Evolutionary conservation across 2,888 invertebrate genomes (phyloP), one percentile per base, ranked within the genome.

Genomic region (Sialis fuliginosa): DNA sequence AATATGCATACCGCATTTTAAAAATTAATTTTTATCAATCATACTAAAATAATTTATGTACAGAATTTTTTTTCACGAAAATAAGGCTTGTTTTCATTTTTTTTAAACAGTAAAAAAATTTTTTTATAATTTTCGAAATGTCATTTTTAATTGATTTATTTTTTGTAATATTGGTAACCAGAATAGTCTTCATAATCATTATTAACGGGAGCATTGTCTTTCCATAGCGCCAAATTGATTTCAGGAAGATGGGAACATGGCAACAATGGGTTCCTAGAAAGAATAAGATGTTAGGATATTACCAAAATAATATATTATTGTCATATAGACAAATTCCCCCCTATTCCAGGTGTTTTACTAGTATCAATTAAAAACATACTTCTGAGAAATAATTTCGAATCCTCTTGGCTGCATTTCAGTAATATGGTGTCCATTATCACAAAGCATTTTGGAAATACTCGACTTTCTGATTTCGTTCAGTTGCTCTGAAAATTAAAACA

Each of bases 341-440:
- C 2, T 35, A 7, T 30, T 30, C 41, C n/a, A 13, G 30, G 22
- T 12, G 4, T 41, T 9, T 2, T 41, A 9, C 12, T 1, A 13
- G 2, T 42, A 31, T 9, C 1, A 4, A 3, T 2, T 12, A 3
- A 10, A 32, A 51, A 62, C 68, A 69, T 66, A 78, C 78, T 60
- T 58, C 54, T 65, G 55, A 0, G 79, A 76, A 52, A 82, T 73
- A 50, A 70, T 62, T 57, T 76, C 71, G 59, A 86, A 85, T 1
- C 80, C 81, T 53, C 69, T 69, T 1, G 69, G 70, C 59, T 86
- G 86, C 60, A 85, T 76, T 45, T 71, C 69, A 51, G 67, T 58
- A 6, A 86, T 74, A 41, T 74, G 65, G 54, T 81, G 77, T 0
- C 81, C 78, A 62, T 89, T 88, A 60, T 90, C 85, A 59, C 89